phyloP scores from a whole-genome alignment of 2,113 vertebrate species.

The Azemiops feae region DNA sequence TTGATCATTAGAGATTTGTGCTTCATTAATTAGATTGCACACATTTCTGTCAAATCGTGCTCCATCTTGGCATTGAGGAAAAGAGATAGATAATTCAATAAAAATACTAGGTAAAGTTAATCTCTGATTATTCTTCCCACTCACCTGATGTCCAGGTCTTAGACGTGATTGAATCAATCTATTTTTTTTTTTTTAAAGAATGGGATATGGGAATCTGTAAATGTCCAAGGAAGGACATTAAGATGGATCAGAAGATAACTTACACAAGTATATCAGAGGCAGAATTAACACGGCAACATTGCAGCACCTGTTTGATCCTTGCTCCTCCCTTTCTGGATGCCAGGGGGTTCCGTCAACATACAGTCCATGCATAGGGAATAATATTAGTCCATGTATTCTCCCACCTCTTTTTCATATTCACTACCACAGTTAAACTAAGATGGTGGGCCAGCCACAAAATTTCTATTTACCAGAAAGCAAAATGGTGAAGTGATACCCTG shows the following conservation, averaged over 20 bases:
- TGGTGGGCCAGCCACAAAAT: not conserved
- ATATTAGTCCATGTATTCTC: not conserved
- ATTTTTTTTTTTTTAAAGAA: not conserved
- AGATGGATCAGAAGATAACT: not conserved
- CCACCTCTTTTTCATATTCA: not conserved
- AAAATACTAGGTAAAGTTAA: not conserved
- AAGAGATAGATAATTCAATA: not conserved
- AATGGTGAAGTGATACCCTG: not conserved
- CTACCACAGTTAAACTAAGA: not conserved
- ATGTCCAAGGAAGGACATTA: too few species aligned
- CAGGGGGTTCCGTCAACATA: not conserved
- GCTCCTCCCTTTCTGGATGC: not conserved
- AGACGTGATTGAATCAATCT: not conserved
- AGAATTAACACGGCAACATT: not conserved
- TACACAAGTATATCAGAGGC: not conserved
- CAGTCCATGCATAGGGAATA: not conserved
- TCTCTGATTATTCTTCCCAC: not conserved
- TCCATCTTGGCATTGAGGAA: rapidly evolving
- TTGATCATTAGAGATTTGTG: not conserved
- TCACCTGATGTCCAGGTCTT: not conserved
- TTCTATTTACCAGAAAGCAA: not conserved
- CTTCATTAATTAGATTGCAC: not conserved
- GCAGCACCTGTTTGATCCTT: not conserved
- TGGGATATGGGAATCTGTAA: not conserved
- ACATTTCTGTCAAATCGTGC: not conserved